Conservation (phyloP, 2,113 vertebrate genomes). For the Mastomys natalensis region DNA sequence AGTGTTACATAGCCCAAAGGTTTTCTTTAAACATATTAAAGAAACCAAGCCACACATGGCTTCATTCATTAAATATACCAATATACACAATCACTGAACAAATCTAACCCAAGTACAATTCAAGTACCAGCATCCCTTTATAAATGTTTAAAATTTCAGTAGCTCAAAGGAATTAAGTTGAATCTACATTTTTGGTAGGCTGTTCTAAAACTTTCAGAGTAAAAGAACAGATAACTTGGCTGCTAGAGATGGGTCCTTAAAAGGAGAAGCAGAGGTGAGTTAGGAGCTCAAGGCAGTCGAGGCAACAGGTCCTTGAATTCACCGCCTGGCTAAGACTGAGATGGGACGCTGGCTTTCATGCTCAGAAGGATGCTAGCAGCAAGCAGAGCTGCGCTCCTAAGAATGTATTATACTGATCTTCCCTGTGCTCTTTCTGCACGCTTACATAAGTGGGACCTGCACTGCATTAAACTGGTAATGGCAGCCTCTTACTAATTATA, state of each 20-base stretch:
- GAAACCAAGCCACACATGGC: not conserved
- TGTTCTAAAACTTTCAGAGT: conserved; percentile 63
- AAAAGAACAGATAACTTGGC: conserved; percentile 37
- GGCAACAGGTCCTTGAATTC: conserved; percentile 7
- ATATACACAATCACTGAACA: not conserved
- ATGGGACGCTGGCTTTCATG: not conserved
- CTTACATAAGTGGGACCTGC: conserved; percentile 45
- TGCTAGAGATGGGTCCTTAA: conserved; percentile 54
- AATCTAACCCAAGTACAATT: conserved; percentile 23
- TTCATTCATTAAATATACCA: conserved; percentile 34
- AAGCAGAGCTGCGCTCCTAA: not conserved
- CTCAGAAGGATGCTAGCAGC: not conserved
- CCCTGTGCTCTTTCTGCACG: not conserved
- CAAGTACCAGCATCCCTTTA: not conserved
- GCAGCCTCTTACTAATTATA: conserved; percentile 54
- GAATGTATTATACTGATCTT: not conserved
- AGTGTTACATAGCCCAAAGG: not conserved
- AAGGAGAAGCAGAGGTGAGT: conserved; percentile 63
- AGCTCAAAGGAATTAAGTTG: conserved; percentile 57
- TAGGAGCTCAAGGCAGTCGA: conserved; percentile 20
- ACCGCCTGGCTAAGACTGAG: not conserved
- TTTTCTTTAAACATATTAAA: conserved; percentile 46
- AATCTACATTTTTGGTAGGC: conserved; percentile 37
- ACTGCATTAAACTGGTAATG: conserved; percentile 39
- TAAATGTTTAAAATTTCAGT: conserved; percentile 40